Evolutionary conservation across 2,797 vertebrate species (phyloP), one percentile per base, ranked within the genome.

Genomic region (Siniperca obscura): DNA sequence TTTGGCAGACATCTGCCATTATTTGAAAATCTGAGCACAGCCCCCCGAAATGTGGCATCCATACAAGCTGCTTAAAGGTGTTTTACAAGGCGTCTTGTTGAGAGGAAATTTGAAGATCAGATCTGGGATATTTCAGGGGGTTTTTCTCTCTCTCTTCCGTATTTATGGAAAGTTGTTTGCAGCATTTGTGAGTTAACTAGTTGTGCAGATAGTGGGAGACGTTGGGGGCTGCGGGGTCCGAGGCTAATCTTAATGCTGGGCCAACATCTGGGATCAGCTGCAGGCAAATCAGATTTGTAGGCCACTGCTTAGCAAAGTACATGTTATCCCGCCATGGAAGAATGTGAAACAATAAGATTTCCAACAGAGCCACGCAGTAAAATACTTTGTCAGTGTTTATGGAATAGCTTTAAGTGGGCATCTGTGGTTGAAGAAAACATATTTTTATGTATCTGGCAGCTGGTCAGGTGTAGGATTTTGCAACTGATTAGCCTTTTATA

Each of bases 181-280:
- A 90, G 71, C 27, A 16, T 90, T 92, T 93, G 67, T 89, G 71
- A 91, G 82, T 84, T 75, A 81, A 82, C 81, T 73, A 65, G 72
- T 76, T 67, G 71, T 61, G 81, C 75, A 84, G 86, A 83, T 70
- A 81, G 71, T 25, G 22, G 70, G 50, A 85, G 86, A 90, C 78
- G 70, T 76, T 17, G 27, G 69, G 59, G 62, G 66, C 80, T 76
- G 67, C 34, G 11, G 60, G 66, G 84, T 82, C 80, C 27, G 53
- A 42, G 27, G 65, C 74, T 69, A 84, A 74, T 86, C 76, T 65
- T 34, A 46, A 75, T 9, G 67, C 61, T 46, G 27, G 53, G 76
- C 73, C 83, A 90, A 93, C 93, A 93, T 94, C 89, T 93, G 92
- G 88, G 83, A 91, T 89, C 87, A 84, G 87, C 94, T 91, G 87